Conservation (phyloP, 2,113 vertebrate species). For the Ciconia stormi region DNA sequence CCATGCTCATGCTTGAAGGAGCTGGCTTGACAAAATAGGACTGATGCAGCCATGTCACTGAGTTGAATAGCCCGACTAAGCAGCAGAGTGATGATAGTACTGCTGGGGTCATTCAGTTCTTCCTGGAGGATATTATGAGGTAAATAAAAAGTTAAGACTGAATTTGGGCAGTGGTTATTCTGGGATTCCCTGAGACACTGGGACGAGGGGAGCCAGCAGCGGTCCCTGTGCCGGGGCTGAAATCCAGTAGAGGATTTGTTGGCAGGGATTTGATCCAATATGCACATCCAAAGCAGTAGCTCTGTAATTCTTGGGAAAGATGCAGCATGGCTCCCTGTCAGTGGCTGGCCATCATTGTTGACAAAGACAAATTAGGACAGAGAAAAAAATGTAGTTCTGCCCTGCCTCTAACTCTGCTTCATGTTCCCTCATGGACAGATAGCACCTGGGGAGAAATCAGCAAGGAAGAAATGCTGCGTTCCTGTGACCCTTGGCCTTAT, state of each 20-base stretch:
- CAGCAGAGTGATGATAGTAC: background rate
- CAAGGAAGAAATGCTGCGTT: background rate
- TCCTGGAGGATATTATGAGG: background rate
- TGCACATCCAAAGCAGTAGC: background rate
- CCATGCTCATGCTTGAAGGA: background rate
- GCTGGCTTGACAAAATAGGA: background rate
- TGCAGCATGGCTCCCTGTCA: background rate
- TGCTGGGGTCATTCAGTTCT: background rate
- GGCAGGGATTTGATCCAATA: background rate
- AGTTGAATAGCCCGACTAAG: background rate
- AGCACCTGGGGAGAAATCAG: background rate
- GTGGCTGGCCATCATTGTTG: background rate
- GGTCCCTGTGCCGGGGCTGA: background rate
- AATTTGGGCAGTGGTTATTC: background rate
- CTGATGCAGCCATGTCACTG: background rate
- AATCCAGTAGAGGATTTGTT: background rate
- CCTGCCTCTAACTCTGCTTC: background rate
- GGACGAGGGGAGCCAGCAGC: background rate
- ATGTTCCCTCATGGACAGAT: background rate
- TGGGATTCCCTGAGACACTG: background rate
- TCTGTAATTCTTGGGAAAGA: background rate
- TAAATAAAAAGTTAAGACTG: background rate
- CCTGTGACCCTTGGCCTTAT: background rate
- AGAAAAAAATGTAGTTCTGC: background rate
- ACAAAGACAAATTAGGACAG: background rate